These are phyloP conservation scores for Bos javanicus DNA, from an alignment of 2,113 vertebrate genomes.

Conservation along the genomic window DNA sequence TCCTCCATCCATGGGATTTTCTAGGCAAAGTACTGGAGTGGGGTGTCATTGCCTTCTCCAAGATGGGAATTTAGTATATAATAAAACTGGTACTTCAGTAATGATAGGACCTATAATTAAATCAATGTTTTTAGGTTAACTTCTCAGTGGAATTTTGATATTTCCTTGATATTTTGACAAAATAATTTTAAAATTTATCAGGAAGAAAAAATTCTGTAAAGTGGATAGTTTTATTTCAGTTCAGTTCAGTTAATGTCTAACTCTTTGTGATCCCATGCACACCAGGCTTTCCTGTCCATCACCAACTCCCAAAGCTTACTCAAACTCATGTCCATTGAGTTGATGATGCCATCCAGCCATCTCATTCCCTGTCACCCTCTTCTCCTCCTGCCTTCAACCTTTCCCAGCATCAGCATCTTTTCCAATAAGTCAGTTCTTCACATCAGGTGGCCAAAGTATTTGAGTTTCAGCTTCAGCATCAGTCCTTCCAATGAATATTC, in stretches of 20 bases:
- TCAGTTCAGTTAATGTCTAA: neutral
- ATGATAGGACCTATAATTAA: neutral
- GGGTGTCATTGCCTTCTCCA: too few species aligned
- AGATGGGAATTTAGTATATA: neutral
- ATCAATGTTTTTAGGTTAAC: neutral
- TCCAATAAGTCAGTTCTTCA: neutral
- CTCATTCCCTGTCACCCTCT: neutral
- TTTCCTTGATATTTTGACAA: neutral
- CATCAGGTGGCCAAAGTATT: neutral
- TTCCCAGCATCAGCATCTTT: neutral
- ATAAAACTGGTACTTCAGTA: neutral
- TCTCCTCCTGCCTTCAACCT: neutral
- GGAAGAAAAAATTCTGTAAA: neutral
- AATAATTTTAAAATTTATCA: neutral
- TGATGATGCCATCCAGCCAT: neutral
- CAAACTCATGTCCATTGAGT: neutral
- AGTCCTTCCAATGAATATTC: neutral
- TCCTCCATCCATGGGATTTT: too few species aligned
- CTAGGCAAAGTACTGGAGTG: too few species aligned
- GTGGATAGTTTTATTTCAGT: neutral
- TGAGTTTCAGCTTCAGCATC: neutral
- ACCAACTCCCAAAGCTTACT: neutral
- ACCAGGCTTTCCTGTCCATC: neutral
- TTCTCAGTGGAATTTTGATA: neutral
- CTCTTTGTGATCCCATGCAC: neutral